Percentiles rank a stretch among this genome's conserved stretches.
These are phyloP conservation scores for Aromia moschata DNA, from an alignment of 2,888 invertebrate species.

Conservation along the genomic window DNA sequence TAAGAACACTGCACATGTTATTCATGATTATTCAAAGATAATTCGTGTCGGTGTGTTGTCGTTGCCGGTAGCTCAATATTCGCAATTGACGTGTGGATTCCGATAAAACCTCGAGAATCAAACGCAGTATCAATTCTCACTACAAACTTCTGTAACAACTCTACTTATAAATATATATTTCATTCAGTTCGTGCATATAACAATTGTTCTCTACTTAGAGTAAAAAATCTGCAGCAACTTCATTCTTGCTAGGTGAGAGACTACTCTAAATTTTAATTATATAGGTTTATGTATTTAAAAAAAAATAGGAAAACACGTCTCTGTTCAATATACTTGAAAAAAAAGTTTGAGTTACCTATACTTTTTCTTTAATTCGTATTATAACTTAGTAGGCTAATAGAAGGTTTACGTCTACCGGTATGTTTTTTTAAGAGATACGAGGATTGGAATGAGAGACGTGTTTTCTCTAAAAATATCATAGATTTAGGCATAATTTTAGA, in stretches of 20 bases:
- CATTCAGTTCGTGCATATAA: neutral
- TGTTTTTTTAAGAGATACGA: too few relatives aligned
- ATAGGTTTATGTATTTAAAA: neutral
- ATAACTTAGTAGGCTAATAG: too few relatives aligned
- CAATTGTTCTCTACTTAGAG: neutral
- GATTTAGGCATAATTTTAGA: constrained; percentile 17
- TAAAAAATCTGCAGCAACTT: constrained; percentile 10
- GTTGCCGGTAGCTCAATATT: constrained; percentile 14
- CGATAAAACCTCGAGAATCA: neutral
- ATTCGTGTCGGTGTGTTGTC: constrained; percentile 15
- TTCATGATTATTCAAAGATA: constrained; percentile 10
- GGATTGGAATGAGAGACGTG: constrained; percentile 11
- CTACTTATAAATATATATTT: neutral
- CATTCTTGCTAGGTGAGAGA: constrained; percentile 18
- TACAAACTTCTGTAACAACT: neutral
- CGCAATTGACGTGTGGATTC: neutral
- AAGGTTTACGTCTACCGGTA: too few relatives aligned
- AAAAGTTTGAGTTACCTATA: too few relatives aligned
- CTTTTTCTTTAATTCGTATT: too few relatives aligned
- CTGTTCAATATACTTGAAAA: too few relatives aligned
- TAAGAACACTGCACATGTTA: constrained; percentile 9
- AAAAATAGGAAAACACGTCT: neutral
- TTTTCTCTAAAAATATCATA: constrained; percentile 24
- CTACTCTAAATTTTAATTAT: neutral
- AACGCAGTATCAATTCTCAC: neutral